Percentiles rank a stretch among this genome's conserved stretches.
Conservation (phyloP, 2,797 vertebrate species). For the Phoeniculus purpureus region DNA sequence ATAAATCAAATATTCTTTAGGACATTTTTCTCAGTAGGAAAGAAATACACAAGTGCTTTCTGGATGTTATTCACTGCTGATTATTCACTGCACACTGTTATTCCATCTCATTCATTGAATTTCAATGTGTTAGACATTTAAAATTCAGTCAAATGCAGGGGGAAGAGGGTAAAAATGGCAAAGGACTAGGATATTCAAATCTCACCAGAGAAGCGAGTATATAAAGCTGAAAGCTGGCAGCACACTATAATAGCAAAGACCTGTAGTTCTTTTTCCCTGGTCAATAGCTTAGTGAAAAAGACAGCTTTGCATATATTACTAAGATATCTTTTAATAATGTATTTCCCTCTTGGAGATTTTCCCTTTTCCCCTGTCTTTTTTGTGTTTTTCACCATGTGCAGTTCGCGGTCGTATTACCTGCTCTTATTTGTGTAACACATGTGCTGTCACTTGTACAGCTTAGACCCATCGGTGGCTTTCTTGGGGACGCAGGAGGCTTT, state of each 20-base stretch:
- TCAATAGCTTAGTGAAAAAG: slow-evolving; percentile 44
- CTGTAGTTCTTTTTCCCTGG: slow-evolving; percentile 17
- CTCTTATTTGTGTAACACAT: neutral
- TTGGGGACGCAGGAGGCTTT: neutral
- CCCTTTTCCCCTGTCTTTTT: neutral
- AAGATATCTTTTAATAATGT: slow-evolving; percentile 5
- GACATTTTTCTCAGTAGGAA: slow-evolving; percentile 60
- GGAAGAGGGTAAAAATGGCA: slow-evolving; percentile 51
- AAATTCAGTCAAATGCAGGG: slow-evolving; percentile 39
- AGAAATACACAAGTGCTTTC: slow-evolving; percentile 65
- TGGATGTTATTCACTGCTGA: slow-evolving; percentile 67
- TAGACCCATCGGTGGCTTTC: neutral
- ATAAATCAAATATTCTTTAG: slow-evolving; percentile 72
- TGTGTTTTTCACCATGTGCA: neutral
- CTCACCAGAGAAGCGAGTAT: slow-evolving; percentile 28
- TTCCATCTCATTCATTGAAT: slow-evolving; percentile 60
- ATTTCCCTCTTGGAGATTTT: neutral
- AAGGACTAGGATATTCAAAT: slow-evolving; percentile 43
- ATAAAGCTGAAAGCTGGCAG: slow-evolving; percentile 49
- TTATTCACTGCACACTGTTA: slow-evolving; percentile 68
- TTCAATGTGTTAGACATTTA: slow-evolving; percentile 62
- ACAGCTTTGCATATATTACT: slow-evolving; percentile 45
- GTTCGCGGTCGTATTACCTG: neutral
- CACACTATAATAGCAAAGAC: neutral
- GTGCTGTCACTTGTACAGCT: neutral